Base-by-base conservation (phyloP, 2,888 invertebrate species). In the Byasa hedistus region DNA sequence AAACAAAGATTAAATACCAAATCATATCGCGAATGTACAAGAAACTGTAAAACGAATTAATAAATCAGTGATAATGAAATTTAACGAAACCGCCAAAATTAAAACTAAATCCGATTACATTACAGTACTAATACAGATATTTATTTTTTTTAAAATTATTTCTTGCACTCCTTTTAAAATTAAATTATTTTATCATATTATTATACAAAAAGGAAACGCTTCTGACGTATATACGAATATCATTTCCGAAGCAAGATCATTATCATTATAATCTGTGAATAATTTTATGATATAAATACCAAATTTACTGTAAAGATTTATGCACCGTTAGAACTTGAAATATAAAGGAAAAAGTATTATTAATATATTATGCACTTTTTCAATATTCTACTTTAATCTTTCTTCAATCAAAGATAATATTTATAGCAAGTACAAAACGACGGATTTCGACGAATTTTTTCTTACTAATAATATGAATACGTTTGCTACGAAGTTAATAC, bases 11-110 rank as follows among this genome's bases (percentile, higher is more conserved):
- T n/a, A 60, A 44, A 19, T n/a, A 17, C 56, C 22, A 62, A 56
- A 65, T 60, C 15, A 27, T 59, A 60, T 65, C 60, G 23, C 22
- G 32, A 12, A 3, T 22, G 23, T 15, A 44, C 56, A 22, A 65
- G 32, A n/a, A 60, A n/a, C 55, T 23, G 48, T 48, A 44, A 10
- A 32, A 44, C 48, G 21, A 64, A 64, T 44, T 54, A 44, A 39
- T 39, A 32, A 58, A 19, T 19, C 44, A 48, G 48, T 48, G 19
- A 17, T 17, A 44, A 44, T 4, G 3, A 44, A 44, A 7, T 36
- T 4, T 17, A 44, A 10, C 12, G 44, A 44, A 44, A 3, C 44
- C 17, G 44, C 17, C 15, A 19, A 44, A 48, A 48, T 15, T 15
- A 48, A n/a, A 48, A 5, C 0, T 15, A 44, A 44, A 15, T 2